These are phyloP conservation scores for Buphagus erythrorhynchus DNA, from an alignment of 2,797 vertebrate genomes.

Conservation along the genomic window DNA sequence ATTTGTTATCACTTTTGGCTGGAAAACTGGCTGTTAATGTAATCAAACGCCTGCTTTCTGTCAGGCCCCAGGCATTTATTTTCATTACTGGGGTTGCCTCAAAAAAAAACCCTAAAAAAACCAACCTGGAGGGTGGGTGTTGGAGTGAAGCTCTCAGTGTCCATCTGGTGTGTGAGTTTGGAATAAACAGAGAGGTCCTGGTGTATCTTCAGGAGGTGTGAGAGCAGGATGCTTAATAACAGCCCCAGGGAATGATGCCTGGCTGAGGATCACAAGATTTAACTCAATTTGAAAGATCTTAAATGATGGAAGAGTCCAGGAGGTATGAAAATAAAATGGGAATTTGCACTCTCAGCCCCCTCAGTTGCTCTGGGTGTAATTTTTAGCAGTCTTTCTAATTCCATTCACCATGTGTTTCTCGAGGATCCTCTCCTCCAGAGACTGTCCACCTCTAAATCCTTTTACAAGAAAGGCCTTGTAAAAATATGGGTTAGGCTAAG, in stretches of 20 bases:
- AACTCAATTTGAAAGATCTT: neutral
- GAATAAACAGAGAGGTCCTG: neutral
- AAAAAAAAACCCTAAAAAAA: neutral
- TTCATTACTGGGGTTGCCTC: slow-evolving; percentile 10
- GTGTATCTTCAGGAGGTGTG: neutral
- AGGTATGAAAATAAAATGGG: neutral
- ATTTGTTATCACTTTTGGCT: slow-evolving; percentile 49
- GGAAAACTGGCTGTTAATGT: slow-evolving; percentile 6
- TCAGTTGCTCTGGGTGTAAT: neutral
- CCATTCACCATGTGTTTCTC: neutral
- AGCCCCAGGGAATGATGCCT: neutral
- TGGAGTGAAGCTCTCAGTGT: neutral
- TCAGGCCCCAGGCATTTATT: slow-evolving; percentile 29
- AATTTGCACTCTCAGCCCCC: neutral
- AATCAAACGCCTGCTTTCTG: slow-evolving; percentile 51
- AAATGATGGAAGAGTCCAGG: neutral
- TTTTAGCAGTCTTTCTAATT: neutral
- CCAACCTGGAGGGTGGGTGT: neutral
- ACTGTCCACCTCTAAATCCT: neutral
- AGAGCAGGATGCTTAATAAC: neutral
- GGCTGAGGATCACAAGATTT: neutral
- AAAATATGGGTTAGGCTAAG: too few relatives aligned
- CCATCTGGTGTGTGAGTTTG: neutral
- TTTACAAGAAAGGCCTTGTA: too few relatives aligned
- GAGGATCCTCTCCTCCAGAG: neutral